These are phyloP conservation scores for Hydropsyche betteni DNA, from an alignment of 2,888 invertebrate genomes.

Conservation along the genomic window DNA sequence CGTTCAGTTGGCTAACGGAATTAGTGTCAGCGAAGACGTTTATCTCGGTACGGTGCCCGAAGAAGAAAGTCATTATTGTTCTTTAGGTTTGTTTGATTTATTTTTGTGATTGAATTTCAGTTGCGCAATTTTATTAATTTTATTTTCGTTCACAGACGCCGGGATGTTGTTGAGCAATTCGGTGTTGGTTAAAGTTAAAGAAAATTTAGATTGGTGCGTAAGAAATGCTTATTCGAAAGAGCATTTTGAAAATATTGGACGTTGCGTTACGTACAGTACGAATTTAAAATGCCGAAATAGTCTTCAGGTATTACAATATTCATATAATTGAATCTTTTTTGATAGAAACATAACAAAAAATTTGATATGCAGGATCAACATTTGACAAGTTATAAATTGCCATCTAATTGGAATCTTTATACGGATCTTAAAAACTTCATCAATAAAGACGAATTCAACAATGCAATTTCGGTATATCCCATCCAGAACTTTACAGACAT, in stretches of 20 bases:
- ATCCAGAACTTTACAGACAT: conserved; percentile 70
- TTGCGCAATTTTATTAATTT: conserved; percentile 50
- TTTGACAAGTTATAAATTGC: conserved; percentile 52
- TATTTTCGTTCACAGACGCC: conserved; percentile 68
- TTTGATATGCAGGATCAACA: conserved; percentile 56
- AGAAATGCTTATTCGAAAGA: conserved; percentile 84
- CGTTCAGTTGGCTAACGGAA: conserved; percentile 73
- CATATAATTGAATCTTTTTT: not conserved
- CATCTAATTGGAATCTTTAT: conserved; percentile 56
- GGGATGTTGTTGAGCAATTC: conserved; percentile 91
- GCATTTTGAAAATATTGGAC: conserved; percentile 88
- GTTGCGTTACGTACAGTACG: conserved; percentile 80
- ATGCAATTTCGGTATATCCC: conserved; percentile 73
- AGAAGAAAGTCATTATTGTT: conserved; percentile 72
- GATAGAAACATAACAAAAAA: too few relatives aligned
- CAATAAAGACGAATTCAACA: conserved; percentile 61
- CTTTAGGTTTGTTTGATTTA: conserved; percentile 67
- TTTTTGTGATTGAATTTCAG: not conserved
- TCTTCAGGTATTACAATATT: conserved; percentile 62
- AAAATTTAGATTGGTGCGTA: conserved; percentile 88
- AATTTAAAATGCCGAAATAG: conserved; percentile 68
- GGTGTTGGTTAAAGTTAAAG: conserved; percentile 79
- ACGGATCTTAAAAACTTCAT: conserved; percentile 61
- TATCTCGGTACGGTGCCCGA: conserved; percentile 78
- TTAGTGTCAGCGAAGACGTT: conserved; percentile 86